Evolutionary conservation across 2,888 invertebrate genomes (phyloP).

Genomic region (Aphodius sticticus): DNA sequence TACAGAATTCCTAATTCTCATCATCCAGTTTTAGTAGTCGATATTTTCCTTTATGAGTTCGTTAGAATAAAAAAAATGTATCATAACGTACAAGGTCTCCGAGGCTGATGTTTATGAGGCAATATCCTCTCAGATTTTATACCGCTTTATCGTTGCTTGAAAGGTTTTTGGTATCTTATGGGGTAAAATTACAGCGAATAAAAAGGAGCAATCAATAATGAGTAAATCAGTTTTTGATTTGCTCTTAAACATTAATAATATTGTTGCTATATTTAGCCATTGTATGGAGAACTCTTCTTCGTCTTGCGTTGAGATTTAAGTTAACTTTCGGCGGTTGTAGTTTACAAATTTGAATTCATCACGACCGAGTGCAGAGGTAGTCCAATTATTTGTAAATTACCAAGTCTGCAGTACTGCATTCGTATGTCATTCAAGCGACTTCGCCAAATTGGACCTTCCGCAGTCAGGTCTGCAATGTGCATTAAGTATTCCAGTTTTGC

Average conservation of each 20-base stretch:
- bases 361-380: background rate
- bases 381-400: background rate
- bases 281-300: background rate
- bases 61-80: slow-evolving; percentile 6
- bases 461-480: background rate
- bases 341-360: too few species aligned
- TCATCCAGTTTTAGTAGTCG: too few species aligned
- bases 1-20: background rate
- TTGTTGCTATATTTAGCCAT: background rate
- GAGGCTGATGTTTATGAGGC: slow-evolving; percentile 4
- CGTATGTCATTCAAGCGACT: background rate
- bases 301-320: too few species aligned
- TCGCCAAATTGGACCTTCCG: background rate
- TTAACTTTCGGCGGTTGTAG: too few species aligned
- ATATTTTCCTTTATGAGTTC: background rate
- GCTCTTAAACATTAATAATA: background rate
- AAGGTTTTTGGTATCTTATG: slow-evolving; percentile 1
- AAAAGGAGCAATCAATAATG: background rate
- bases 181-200: slow-evolving; percentile 9
- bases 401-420: background rate
- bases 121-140: background rate
- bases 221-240: background rate
- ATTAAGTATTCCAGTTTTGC: background rate
- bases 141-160: background rate
- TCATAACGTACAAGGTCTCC: background rate